Evolutionary conservation across 2,113 vertebrate species (phyloP), one percentile per base, ranked within the genome.

Genomic region (Centrocercus urophasianus): DNA sequence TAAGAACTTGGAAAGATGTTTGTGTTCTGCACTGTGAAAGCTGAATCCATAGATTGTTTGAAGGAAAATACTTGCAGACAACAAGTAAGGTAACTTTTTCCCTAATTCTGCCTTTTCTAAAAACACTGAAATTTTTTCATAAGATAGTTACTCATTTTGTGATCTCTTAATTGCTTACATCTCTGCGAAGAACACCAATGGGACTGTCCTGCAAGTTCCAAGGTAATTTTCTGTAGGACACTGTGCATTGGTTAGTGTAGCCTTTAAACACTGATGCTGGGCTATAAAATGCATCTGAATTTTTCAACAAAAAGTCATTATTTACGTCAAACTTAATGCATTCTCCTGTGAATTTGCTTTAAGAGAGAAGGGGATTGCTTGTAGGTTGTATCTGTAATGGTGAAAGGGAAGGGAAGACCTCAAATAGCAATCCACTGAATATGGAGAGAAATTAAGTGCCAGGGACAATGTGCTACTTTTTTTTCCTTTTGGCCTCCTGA

Each of bases 1-100:
- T 90, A 86, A 40, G 88, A 90, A 38, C 34, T 74, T 66, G 50
- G 69, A 83, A 94, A 79, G 48, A 77, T 94, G 70, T 79, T 38
- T 45, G 2, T 70, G 19, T 90, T 89, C 88, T 88, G 15, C 72
- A 6, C 5, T 45, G n/a, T 86, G 76, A 67, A 88, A 86, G 28
- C 42, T 64, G 34, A 64, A 12, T 74, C 65, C 72, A 64, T 57
- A 67, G 36, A 67, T 27, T 34, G 22, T 66, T 93, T 71, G 67
- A 88, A 81, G 38, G 38, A 90, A 82, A 82, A 57, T 18, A 65
- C 36, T 82, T 65, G 22, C 70, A 88, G 43, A 75, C 64, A 84
- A 61, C 42, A 84, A 77, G 50, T 54, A 67, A 94, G 74, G 78
- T 96, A 78, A 74, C 25, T 74, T 9, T 80, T 93, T 71, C 6